Conservation (phyloP, 2,797 vertebrate genomes). For the Cichlasoma orientale region DNA sequence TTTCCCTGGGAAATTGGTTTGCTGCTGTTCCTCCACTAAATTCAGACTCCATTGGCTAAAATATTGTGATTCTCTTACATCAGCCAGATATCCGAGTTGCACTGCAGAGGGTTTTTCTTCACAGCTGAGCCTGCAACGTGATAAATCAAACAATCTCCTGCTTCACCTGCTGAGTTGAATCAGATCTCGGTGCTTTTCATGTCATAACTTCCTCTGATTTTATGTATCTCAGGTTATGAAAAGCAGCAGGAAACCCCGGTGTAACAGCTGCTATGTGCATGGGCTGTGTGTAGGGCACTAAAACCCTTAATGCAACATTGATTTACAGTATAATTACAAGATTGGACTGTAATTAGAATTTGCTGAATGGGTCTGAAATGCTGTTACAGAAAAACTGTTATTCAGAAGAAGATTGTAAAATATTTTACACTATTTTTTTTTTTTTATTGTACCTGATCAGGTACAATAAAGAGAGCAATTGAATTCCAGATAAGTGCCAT, state of each 20-base stretch:
- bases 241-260: background rate
- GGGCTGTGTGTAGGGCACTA: background rate
- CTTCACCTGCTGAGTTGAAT: constrained; percentile 1
- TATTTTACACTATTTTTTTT: background rate
- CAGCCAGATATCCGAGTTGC: background rate
- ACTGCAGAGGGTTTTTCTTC: background rate
- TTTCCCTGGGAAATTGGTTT: background rate
- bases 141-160: background rate
- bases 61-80: constrained; percentile 1
- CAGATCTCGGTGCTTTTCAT: background rate
- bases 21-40: background rate
- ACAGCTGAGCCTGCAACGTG: background rate
- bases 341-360: background rate
- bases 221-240: background rate
- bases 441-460: background rate
- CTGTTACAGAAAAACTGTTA: background rate
- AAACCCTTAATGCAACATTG: background rate
- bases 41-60: background rate
- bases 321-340: background rate
- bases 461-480: no score
- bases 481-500: background rate
- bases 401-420: background rate
- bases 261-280: background rate
- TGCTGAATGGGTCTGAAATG: background rate
- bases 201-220: background rate